Percentiles rank a stretch among this genome's conserved stretches.
These are phyloP conservation scores for Apaloderma vittatum DNA, from an alignment of 2,113 vertebrate genomes.

Conservation along the genomic window DNA sequence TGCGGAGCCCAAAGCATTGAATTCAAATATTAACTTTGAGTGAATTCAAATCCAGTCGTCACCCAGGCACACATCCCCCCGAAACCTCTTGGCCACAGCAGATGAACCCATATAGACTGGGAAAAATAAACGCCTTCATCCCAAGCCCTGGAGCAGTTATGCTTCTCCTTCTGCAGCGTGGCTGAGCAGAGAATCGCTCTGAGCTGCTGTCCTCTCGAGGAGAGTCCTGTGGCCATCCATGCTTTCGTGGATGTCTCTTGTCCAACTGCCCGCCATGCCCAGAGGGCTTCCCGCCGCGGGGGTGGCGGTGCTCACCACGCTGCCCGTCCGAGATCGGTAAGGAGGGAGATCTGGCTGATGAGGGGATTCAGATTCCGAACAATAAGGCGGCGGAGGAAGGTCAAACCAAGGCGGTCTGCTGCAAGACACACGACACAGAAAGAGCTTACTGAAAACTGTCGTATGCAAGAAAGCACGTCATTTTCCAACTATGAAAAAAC, in stretches of 20 bases:
- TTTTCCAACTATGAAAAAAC: background rate
- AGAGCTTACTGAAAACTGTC: background rate
- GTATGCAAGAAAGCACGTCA: background rate
- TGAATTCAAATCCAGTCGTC: background rate
- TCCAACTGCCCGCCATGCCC: background rate
- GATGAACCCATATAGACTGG: conserved; percentile 41
- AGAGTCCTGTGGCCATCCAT: conserved; percentile 49
- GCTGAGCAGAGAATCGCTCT: conserved; percentile 48
- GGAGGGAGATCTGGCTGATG: conserved; percentile 87
- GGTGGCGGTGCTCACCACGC: conserved; percentile 65
- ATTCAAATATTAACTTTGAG: background rate
- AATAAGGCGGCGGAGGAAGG: conserved; percentile 95
- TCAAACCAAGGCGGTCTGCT: conserved; percentile 96
- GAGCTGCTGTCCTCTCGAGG: conserved; percentile 10
- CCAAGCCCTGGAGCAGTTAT: background rate
- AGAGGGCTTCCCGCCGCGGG: conserved; percentile 44
- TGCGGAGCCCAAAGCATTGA: background rate
- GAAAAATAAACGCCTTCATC: background rate
- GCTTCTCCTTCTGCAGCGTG: conserved; percentile 41
- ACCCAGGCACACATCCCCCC: background rate
- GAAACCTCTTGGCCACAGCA: conserved; percentile 34
- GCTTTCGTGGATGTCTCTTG: background rate
- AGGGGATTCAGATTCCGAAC: conserved; percentile 81
- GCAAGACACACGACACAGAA: background rate
- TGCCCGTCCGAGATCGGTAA: conserved; percentile 82